These are phyloP conservation scores for Drosophila mayri DNA, from an alignment of 1,140 invertebrate species.

Conservation along the genomic window DNA sequence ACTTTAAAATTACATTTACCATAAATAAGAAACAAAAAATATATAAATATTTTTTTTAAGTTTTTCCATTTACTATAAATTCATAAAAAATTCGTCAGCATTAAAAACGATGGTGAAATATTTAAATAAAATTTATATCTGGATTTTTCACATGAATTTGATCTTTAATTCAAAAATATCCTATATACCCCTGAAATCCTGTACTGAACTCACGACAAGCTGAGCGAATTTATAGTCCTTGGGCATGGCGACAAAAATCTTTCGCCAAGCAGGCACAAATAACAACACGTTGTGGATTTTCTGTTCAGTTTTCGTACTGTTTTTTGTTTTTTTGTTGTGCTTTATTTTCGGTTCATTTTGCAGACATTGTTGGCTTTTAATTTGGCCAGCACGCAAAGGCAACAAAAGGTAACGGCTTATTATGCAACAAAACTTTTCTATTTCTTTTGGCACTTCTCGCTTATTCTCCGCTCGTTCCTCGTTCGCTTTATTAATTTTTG, in stretches of 20 bases:
- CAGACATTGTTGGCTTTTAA: conserved; percentile 82
- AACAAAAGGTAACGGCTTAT: conserved; percentile 71
- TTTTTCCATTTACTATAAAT: too few relatives aligned
- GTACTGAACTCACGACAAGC: conserved; percentile 52
- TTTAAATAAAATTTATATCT: neutral
- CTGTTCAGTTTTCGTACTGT: conserved; percentile 28
- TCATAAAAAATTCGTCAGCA: too few relatives aligned
- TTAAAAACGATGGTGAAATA: too few relatives aligned
- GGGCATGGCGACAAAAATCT: conserved; percentile 79
- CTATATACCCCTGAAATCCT: conserved; percentile 6
- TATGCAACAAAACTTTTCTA: conserved; percentile 62
- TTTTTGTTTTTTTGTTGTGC: conserved; percentile 9
- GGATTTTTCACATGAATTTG: neutral
- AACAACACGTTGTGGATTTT: conserved; percentile 71
- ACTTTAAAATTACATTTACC: too few relatives aligned
- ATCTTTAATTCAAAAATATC: neutral
- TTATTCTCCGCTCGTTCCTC: conserved; percentile 13
- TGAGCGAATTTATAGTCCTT: conserved; percentile 75
- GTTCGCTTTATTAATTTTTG: conserved; percentile 76
- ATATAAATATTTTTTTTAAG: too few relatives aligned
- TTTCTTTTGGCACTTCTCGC: conserved; percentile 67
- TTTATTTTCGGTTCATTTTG: conserved; percentile 78
- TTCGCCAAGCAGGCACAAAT: conserved; percentile 66
- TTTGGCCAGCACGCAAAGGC: conserved; percentile 72
- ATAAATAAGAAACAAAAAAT: too few relatives aligned